Conservation (phyloP, 2,888 invertebrate species). For the Plebejus melissa region DNA sequence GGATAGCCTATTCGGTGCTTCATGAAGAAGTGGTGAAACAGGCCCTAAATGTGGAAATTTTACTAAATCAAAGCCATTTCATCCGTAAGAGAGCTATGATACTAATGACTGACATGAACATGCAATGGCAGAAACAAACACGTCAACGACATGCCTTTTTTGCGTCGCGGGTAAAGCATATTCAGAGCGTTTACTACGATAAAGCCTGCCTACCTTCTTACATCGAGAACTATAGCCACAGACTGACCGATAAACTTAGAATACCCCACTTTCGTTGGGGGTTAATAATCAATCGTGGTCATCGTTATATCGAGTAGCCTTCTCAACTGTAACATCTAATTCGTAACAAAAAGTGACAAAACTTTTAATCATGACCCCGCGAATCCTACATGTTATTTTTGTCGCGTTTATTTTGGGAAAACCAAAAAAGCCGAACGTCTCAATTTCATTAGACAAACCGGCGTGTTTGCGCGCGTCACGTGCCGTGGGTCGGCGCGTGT, state of each 20-base stretch:
- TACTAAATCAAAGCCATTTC: too few relatives aligned
- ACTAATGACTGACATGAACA: too few relatives aligned
- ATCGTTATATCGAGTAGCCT: background rate
- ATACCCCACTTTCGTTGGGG: background rate
- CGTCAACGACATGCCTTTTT: background rate
- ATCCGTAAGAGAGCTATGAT: too few relatives aligned
- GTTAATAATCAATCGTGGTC: background rate
- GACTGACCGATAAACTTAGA: background rate
- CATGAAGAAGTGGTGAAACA: too few relatives aligned
- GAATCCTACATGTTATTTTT: constrained; percentile 12
- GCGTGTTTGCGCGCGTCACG: constrained; percentile 54
- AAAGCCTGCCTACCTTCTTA: background rate
- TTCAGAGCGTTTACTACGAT: background rate
- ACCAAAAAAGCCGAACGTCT: constrained; percentile 39
- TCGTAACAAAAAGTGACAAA: background rate
- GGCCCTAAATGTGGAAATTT: too few relatives aligned
- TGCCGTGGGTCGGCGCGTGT: constrained; percentile 44
- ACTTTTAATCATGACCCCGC: background rate
- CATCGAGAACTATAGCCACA: background rate
- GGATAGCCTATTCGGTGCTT: too few relatives aligned
- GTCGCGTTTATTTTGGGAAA: constrained; percentile 18
- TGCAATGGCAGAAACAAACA: too few relatives aligned
- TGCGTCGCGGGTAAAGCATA: background rate
- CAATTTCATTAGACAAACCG: constrained; percentile 57
- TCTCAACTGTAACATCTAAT: background rate